phyloP scores from a whole-genome alignment of 2,797 vertebrate genomes.

The Macropodus opercularis region DNA sequence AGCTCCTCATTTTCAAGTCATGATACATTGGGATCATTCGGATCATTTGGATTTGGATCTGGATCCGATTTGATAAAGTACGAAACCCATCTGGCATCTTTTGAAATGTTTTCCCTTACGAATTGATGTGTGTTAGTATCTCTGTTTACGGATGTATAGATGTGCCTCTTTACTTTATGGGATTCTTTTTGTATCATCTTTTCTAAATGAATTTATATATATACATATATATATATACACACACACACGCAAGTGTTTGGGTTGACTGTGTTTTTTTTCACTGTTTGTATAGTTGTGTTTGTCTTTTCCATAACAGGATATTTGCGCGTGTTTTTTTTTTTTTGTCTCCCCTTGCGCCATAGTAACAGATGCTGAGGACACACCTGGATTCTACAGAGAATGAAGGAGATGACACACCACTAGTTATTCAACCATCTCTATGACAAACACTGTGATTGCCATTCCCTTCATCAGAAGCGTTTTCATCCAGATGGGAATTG shows the following conservation, averaged over 20 bases:
- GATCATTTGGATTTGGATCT: constrained; percentile 10
- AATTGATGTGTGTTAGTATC: constrained; percentile 22
- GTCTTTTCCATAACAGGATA: background rate
- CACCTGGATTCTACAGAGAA: constrained; percentile 30
- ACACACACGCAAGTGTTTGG: too few relatives aligned
- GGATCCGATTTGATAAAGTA: background rate
- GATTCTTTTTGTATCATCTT: constrained; percentile 22
- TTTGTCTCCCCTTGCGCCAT: constrained; percentile 9
- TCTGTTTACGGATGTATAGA: constrained; percentile 40
- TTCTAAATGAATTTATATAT: constrained; percentile 25
- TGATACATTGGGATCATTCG: constrained; percentile 7
- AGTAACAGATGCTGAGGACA: constrained; percentile 52
- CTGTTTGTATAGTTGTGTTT: constrained; percentile 15
- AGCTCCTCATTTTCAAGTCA: too few relatives aligned
- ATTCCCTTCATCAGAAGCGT: constrained; percentile 24
- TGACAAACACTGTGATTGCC: constrained; percentile 32
- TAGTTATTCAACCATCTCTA: constrained; percentile 16
- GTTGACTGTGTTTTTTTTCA: constrained; percentile 11
- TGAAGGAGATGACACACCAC: constrained; percentile 9
- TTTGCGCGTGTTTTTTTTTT: constrained; percentile 14
- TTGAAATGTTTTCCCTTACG: background rate
- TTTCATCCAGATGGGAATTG: constrained; percentile 51
- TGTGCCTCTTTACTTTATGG: constrained; percentile 30
- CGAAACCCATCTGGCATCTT: constrained; percentile 1
- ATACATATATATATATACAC: too few relatives aligned